Conservation (phyloP, 2,888 invertebrate genomes). For the Chloroclystis v-ata region DNA sequence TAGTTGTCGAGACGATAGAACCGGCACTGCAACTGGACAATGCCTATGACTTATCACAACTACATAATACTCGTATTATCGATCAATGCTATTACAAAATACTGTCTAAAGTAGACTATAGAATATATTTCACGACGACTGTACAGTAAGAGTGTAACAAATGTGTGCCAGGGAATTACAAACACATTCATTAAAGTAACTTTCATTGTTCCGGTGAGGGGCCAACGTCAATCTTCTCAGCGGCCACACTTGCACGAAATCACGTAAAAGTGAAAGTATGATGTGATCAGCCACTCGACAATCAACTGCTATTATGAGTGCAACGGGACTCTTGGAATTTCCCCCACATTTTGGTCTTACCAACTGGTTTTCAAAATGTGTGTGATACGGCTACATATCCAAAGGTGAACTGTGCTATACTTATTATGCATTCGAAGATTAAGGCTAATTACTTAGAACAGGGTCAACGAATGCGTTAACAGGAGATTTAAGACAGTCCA, state of each 20-base stretch:
- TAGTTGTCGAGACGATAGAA: constrained; percentile 39
- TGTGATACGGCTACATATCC: constrained; percentile 6
- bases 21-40: constrained; percentile 23
- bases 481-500: constrained; percentile 38
- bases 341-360: constrained; percentile 1
- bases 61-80: constrained; percentile 16
- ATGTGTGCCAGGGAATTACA: constrained; percentile 39
- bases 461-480: constrained; percentile 32
- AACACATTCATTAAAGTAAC: constrained; percentile 52
- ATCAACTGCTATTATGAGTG: constrained; percentile 34
- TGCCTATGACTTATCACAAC: constrained; percentile 24
- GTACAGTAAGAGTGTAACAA: constrained; percentile 23
- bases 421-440: constrained; percentile 25
- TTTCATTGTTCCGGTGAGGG: constrained; percentile 65
- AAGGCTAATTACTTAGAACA: constrained; percentile 33
- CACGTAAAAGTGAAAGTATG: constrained; percentile 73
- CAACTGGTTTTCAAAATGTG: constrained; percentile 3
- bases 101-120: not conserved
- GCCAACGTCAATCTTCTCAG: constrained; percentile 42
- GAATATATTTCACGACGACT: not conserved
- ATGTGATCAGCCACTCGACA: constrained; percentile 52
- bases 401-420: constrained; percentile 3
- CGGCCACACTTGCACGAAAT: constrained; percentile 60
- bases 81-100: constrained; percentile 12
- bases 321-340: constrained; percentile 19